Percentiles rank a stretch among this genome's conserved stretches.
phyloP scores from a whole-genome alignment of 2,797 vertebrate species.

The Falco naumanni region DNA sequence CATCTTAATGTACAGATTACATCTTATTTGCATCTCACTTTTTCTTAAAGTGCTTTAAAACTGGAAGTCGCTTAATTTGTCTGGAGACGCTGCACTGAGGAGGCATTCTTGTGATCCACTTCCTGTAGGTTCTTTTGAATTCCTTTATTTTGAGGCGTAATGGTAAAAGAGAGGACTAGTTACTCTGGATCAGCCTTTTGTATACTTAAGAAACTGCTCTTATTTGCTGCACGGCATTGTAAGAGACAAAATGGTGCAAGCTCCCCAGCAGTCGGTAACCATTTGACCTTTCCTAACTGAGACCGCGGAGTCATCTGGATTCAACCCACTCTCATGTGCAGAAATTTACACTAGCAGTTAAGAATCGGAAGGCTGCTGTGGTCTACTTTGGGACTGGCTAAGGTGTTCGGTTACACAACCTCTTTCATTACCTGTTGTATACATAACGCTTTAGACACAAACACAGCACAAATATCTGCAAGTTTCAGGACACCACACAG shows the following conservation, averaged over 20 bases:
- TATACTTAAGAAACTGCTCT: background rate
- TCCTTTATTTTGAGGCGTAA: constrained; percentile 5
- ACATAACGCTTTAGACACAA: background rate
- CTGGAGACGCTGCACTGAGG: constrained; percentile 26
- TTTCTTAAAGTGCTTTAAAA: constrained; percentile 51
- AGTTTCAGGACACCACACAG: constrained; percentile 1
- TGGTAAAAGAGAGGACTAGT: constrained; percentile 23
- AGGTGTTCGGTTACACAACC: constrained; percentile 33
- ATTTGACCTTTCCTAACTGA: constrained; percentile 22
- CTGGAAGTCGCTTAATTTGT: constrained; percentile 58
- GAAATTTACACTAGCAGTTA: background rate
- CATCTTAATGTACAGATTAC: constrained; percentile 5
- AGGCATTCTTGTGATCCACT: constrained; percentile 45
- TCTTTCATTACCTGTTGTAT: constrained; percentile 38
- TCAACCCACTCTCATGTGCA: background rate
- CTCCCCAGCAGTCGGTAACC: background rate
- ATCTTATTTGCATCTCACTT: constrained; percentile 29
- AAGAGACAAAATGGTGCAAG: constrained; percentile 34
- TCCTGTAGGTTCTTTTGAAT: constrained; percentile 34
- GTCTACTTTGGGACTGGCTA: constrained; percentile 37
- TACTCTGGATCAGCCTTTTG: constrained; percentile 3
- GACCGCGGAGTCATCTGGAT: constrained; percentile 11
- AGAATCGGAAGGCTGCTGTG: constrained; percentile 41
- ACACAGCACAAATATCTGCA: background rate
- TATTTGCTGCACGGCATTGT: constrained; percentile 9